phyloP scores from a whole-genome alignment of 2,888 invertebrate genomes.

The Pandemis corylana region DNA sequence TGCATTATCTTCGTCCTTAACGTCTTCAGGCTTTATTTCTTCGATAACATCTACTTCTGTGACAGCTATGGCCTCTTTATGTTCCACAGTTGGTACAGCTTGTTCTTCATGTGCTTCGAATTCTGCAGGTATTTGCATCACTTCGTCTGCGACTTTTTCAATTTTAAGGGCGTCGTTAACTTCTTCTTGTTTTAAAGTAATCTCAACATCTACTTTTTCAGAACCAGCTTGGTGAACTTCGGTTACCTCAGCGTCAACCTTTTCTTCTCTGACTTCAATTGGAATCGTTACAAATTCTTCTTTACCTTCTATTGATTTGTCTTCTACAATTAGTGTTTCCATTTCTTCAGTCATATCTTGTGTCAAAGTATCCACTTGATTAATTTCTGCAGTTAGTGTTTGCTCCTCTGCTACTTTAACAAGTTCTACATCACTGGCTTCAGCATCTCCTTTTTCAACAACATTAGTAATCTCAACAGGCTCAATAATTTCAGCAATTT shows the following conservation, averaged over 20 bases:
- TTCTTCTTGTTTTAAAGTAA: background rate
- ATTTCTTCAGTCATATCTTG: background rate
- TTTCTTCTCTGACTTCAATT: background rate
- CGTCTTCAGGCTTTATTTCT: background rate
- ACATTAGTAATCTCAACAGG: background rate
- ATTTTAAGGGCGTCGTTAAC: background rate
- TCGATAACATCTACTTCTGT: conserved; percentile 15
- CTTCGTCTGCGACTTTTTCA: background rate
- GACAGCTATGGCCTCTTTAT: background rate
- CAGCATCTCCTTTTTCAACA: background rate
- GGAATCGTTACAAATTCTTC: background rate
- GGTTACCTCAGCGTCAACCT: conserved; percentile 33
- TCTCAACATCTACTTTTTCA: background rate
- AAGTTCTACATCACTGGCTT: background rate
- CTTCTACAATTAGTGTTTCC: background rate
- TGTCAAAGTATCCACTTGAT: background rate
- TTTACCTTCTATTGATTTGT: background rate
- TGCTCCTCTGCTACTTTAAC: background rate
- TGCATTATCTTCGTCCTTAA: conserved; percentile 1
- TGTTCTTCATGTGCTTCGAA: background rate
- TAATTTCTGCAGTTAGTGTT: background rate
- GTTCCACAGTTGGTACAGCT: background rate
- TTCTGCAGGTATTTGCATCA: background rate
- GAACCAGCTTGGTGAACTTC: conserved; percentile 28
- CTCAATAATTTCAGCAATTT: background rate